Conservation (phyloP, 2,888 invertebrate species). For the Caenorhabditis sp. region DNA sequence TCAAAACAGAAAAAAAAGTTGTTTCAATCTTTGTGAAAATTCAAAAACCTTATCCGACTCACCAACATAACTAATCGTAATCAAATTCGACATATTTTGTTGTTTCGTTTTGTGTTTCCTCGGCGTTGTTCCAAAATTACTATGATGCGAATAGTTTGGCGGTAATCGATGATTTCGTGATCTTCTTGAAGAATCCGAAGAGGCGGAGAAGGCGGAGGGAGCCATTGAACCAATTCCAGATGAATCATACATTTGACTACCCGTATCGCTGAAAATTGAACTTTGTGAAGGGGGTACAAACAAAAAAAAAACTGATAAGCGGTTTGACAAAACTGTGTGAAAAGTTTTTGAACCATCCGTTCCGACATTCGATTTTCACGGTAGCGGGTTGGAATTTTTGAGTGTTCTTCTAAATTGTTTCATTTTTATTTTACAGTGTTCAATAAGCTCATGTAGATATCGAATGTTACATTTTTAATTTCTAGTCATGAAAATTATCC, state of each 20-base stretch:
- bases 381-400: no score
- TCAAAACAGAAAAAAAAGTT: no score
- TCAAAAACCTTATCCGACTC: not conserved
- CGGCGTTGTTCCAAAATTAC: slow-evolving; percentile 12
- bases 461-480: no score
- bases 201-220: slow-evolving; percentile 43
- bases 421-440: no score
- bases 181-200: slow-evolving; percentile 12
- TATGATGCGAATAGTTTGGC: not conserved
- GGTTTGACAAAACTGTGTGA: no score
- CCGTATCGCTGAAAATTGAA: not conserved
- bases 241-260: slow-evolving; percentile 44
- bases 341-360: no score
- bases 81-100: slow-evolving; percentile 26
- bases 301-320: no score
- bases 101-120: slow-evolving; percentile 19
- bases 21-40: not conserved
- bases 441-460: no score
- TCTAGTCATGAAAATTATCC: no score
- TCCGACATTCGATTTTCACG: no score
- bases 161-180: slow-evolving; percentile 8
- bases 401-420: no score
- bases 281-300: no score
- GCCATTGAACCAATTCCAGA: slow-evolving; percentile 53
- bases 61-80: slow-evolving; percentile 40